Percentiles rank a stretch among this genome's conserved stretches.
Evolutionary conservation across 23 tunicate genomes (phyloP).

Genomic region (Ascidia mentula): DNA sequence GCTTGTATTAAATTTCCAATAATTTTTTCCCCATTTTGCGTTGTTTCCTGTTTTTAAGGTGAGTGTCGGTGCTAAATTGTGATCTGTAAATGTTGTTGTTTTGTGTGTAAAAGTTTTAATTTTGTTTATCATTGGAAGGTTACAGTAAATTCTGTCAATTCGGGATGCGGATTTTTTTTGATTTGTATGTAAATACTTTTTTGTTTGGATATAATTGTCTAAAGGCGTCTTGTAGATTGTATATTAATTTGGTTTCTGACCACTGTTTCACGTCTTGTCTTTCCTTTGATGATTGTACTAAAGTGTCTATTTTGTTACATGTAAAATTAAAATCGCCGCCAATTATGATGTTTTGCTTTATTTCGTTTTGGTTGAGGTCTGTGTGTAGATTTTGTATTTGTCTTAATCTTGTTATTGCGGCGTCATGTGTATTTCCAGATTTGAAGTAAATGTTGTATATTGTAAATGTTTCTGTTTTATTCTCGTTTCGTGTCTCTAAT

Average conservation of each 20-base stretch:
- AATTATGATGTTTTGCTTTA: neutral
- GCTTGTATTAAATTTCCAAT: neutral
- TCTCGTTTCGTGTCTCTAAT: neutral
- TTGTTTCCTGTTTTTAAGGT: neutral
- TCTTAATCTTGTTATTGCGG: no score
- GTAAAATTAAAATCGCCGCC: slow-evolving; percentile 8
- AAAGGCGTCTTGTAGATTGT: neutral
- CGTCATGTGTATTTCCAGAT: no score
- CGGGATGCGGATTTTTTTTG: neutral
- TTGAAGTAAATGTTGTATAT: no score
- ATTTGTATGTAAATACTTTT: slow-evolving; percentile 10
- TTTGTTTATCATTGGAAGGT: neutral
- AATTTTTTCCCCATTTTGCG: neutral
- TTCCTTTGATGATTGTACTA: no score
- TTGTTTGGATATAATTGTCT: neutral
- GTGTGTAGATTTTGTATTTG: no score
- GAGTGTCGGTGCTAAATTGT: neutral
- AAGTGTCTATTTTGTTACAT: neutral
- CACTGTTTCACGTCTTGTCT: neutral
- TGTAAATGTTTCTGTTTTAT: neutral
- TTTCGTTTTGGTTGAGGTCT: no score
- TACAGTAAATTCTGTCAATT: slow-evolving; percentile 24
- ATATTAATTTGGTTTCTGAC: neutral
- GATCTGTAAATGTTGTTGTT: no score
- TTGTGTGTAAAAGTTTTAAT: no score